Evolutionary conservation across 2,888 invertebrate species (phyloP).

Genomic region (Syrista parreyssii): DNA sequence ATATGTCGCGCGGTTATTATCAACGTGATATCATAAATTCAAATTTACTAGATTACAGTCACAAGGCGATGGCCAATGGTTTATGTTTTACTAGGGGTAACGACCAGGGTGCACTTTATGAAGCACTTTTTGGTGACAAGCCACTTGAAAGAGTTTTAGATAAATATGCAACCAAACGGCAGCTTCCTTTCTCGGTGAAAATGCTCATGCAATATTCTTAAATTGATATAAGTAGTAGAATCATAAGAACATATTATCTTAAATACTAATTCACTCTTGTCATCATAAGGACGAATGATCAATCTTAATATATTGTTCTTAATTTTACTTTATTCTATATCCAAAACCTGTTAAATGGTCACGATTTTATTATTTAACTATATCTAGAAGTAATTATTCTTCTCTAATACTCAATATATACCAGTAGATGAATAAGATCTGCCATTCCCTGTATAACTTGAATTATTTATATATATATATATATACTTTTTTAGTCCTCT

Average conservation of each 20-base stretch:
- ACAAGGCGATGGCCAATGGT: constrained; percentile 20
- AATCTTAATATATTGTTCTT: not conserved
- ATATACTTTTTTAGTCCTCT: not conserved
- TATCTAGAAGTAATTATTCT: not conserved
- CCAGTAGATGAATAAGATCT: not conserved
- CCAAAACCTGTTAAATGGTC: not conserved
- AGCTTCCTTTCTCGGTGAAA: constrained; percentile 26
- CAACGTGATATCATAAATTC: constrained; percentile 5
- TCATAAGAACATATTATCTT: no score
- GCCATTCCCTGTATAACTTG: not conserved
- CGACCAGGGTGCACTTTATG: constrained; percentile 24
- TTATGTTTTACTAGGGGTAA: constrained; percentile 22
- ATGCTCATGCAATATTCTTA: constrained; percentile 18
- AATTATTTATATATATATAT: not conserved
- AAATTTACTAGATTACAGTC: constrained; percentile 1
- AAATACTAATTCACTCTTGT: not conserved
- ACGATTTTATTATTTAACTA: not conserved
- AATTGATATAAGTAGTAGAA: not conserved
- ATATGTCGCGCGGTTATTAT: constrained; percentile 21
- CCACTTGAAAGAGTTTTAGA: constrained; percentile 29
- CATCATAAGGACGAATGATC: not conserved
- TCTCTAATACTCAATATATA: not conserved
- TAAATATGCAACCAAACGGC: constrained; percentile 25
- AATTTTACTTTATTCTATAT: not conserved
- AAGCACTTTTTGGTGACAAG: constrained; percentile 2